Base-by-base conservation (phyloP, 2,113 vertebrate genomes). In the Cairina moschata region DNA sequence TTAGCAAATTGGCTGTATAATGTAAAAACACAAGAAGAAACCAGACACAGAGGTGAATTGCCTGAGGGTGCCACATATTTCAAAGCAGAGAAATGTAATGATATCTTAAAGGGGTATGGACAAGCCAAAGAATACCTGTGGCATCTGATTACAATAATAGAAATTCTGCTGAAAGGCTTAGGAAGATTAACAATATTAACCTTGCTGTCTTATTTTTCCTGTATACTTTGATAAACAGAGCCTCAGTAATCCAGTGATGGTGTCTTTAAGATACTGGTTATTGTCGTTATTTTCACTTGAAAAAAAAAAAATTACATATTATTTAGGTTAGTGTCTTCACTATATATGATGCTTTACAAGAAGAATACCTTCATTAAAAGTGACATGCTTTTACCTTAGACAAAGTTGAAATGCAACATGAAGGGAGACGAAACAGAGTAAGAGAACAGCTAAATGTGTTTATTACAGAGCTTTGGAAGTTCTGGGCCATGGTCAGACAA, bases 31-130 rank as follows among this genome's bases (percentile, higher is more conserved):
- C 91, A 82, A 93, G 97, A 88, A 95, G 93, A 92, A 97, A 94
- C 42, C 50, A 97, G 94, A 93, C 86, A 52, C 44, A 92, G 84
- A 96, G 87, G 89, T 84, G 92, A 95, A 83, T 48, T 86, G 96
- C 97, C 97, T 17, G 31, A 95, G 96, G 97, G 67, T 67, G 81
- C 95, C 90, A 58, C 97, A 95, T 97, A 96, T 97, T 97, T 98
- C 91, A 94, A 93, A 90, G 93, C 66, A 66, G 21, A 93, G 83
- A 95, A 97, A 74, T 77, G 89, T 97, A 98, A 97, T 96, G 97
- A 83, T 96, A 88, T 93, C 96, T 95, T 86, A 86, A 93, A 96
- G 96, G 88, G 87, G 79, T 74, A 91, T 23, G 96, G 96, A 93
- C 88, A 87, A 31, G 93, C 93, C 72, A 48, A 86, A 75, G 92